Evolutionary conservation across 2,888 invertebrate species (phyloP).

Genomic region (Amblyjoppa fuscipennis): DNA sequence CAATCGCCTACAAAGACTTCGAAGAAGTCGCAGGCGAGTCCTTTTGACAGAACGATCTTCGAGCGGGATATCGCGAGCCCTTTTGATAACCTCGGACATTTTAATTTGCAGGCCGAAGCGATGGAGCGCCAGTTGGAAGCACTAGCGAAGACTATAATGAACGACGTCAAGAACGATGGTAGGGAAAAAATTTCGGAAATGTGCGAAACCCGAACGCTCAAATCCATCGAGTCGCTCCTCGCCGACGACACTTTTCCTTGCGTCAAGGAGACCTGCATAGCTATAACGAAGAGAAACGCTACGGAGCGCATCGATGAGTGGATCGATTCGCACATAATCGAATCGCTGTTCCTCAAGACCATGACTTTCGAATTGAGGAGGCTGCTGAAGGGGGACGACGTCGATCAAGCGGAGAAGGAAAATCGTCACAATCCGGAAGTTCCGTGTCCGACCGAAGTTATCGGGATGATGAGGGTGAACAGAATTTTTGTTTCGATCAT

Average conservation of each 20-base stretch:
- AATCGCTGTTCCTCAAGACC: conserved; percentile 78
- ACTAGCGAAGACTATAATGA: conserved; percentile 58
- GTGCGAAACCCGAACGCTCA: conserved; percentile 76
- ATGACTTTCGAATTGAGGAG: conserved; percentile 71
- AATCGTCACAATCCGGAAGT: conserved; percentile 75
- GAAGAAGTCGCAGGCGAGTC: conserved; percentile 31
- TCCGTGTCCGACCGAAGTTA: conserved; percentile 76
- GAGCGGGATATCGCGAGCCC: not conserved
- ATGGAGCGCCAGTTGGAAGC: conserved; percentile 25
- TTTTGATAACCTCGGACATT: not conserved
- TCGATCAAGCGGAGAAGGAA: conserved; percentile 57
- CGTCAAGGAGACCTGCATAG: conserved; percentile 86
- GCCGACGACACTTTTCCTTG: conserved; percentile 86
- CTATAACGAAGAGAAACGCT: conserved; percentile 86
- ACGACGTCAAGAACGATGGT: conserved; percentile 76
- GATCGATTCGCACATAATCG: conserved; percentile 85
- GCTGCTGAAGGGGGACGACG: conserved; percentile 35
- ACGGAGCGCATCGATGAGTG: conserved; percentile 87
- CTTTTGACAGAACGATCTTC: not conserved
- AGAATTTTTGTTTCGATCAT: not conserved
- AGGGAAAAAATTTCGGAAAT: conserved; percentile 74
- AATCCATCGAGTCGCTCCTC: conserved; percentile 85
- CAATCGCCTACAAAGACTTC: not conserved
- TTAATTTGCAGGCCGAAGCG: conserved; percentile 38
- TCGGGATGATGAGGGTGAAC: conserved; percentile 78